phyloP scores from a whole-genome alignment of 2,888 invertebrate genomes.

The Agapostemon virescens region DNA sequence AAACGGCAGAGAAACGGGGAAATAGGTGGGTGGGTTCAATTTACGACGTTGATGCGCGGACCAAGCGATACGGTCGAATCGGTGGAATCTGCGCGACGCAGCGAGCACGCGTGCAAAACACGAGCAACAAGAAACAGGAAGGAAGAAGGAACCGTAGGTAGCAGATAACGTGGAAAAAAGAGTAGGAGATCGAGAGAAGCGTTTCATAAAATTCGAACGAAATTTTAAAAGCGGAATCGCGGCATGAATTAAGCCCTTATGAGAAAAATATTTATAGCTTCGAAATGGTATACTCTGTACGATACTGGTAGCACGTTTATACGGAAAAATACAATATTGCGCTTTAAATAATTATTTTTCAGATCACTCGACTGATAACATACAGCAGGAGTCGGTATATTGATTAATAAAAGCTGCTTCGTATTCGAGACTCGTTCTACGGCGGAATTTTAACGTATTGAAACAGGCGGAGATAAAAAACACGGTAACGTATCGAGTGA shows the following conservation, averaged over 20 bases:
- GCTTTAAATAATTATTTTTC: slow-evolving; percentile 2
- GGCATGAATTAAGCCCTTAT: not conserved
- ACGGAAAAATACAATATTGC: not conserved
- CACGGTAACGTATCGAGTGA: not conserved
- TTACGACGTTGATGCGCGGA: slow-evolving; percentile 58
- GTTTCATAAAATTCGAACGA: slow-evolving; percentile 10
- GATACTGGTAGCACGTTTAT: not conserved
- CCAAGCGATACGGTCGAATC: slow-evolving; percentile 50
- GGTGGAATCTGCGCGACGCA: slow-evolving; percentile 48
- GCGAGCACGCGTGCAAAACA: slow-evolving; percentile 36
- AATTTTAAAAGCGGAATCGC: slow-evolving; percentile 1
- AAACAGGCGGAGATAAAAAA: not conserved
- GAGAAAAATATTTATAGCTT: not conserved
- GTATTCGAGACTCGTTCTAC: not conserved
- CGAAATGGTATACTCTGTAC: not conserved
- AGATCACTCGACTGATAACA: not conserved
- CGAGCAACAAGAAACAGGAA: slow-evolving; percentile 5
- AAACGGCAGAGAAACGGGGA: not conserved
- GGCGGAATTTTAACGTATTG: not conserved
- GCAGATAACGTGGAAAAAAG: slow-evolving; percentile 24
- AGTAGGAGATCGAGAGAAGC: not conserved
- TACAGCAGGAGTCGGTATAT: not conserved
- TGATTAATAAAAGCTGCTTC: not conserved
- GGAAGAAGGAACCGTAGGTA: not conserved
- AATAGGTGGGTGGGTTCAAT: slow-evolving; percentile 52